Base-by-base conservation (phyloP, 2,888 invertebrate species). In the Cylloceria caligata region DNA sequence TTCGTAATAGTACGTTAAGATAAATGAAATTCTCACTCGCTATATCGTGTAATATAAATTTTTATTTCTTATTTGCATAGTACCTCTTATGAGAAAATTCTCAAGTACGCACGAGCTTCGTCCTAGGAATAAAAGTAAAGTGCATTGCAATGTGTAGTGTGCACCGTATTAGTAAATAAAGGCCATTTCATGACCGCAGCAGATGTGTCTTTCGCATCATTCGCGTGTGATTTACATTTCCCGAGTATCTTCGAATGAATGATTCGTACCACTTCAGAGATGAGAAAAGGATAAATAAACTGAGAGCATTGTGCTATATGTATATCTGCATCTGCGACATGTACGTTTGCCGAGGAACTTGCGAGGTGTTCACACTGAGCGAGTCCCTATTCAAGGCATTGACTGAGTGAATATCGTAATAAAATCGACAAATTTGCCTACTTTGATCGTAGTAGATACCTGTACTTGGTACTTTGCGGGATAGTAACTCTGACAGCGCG, bases 41-140 rank as follows among this genome's bases (percentile, higher is more conserved):
- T 42, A n/a, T 11, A n/a, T 42, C 13, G 4, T 42, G n/a, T n/a
- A n/a, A n/a, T n/a, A n/a, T 13, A 42, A 11, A 39, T 39, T 55
- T 55, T 24, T 7, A 68, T 55, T 16, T 9, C 3, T 42, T 30
- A 57, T 67, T 49, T 49, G 47, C 34, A n/a, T n/a, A 30, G 34
- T 34, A 7, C 49, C 49, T 49, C 19, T 27, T 34, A 1, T 30
- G 13, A 49, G 11, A 27, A 11, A 27, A 55, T 27, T 13, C 11
- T 11, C n/a, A 30, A n/a, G n/a, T 30, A n/a, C 27, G 3, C 34
- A 30, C 21, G n/a, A n/a, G 13, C n/a, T n/a, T n/a, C n/a, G n/a
- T n/a, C n/a, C n/a, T n/a, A n/a, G n/a, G n/a, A n/a, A n/a, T n/a
- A n/a, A 24, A 30, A 57, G 36, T 36, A 36, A 42, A 36, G 19